A percentile compares a stretch with the other conserved stretches of the same genome.
Conservation (phyloP, 30 jellyfish, hydroid and myxozoan species). For the Aurelia aurita region DNA sequence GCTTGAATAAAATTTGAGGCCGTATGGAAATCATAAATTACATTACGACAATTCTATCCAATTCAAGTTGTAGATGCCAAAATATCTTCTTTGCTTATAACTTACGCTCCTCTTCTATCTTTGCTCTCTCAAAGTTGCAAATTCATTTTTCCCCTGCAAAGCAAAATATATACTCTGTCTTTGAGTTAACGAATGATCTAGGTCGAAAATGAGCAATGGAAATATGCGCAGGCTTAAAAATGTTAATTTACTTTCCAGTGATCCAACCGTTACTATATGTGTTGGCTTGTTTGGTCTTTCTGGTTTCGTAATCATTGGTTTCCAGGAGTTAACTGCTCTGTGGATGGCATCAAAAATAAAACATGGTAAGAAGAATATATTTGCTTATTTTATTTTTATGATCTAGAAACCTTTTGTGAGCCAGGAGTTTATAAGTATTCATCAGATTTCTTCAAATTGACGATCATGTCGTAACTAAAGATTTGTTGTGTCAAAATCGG, state of each 20-base stretch:
- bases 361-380: slow-evolving; percentile 45
- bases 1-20: too few relatives aligned
- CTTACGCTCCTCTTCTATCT: too few relatives aligned
- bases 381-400: background rate
- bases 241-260: slow-evolving; percentile 22
- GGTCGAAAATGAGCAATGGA: background rate
- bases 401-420: background rate
- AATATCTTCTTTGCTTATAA: too few relatives aligned
- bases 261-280: slow-evolving; percentile 48
- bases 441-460: background rate
- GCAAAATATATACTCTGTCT: too few relatives aligned
- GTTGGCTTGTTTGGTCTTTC: slow-evolving; percentile 84
- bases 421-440: background rate
- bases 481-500: too few relatives aligned
- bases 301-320: slow-evolving; percentile 92
- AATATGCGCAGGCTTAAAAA: background rate
- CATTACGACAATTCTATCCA: too few relatives aligned
- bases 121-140: too few relatives aligned
- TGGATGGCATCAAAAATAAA: slow-evolving; percentile 89
- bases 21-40: too few relatives aligned
- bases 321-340: slow-evolving; percentile 82
- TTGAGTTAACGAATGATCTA: background rate
- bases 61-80: too few relatives aligned
- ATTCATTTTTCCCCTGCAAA: too few relatives aligned
- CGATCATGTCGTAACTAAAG: too few relatives aligned